phyloP scores from a whole-genome alignment of 2,797 vertebrate genomes.

The Hapalemur alaotrensis region DNA sequence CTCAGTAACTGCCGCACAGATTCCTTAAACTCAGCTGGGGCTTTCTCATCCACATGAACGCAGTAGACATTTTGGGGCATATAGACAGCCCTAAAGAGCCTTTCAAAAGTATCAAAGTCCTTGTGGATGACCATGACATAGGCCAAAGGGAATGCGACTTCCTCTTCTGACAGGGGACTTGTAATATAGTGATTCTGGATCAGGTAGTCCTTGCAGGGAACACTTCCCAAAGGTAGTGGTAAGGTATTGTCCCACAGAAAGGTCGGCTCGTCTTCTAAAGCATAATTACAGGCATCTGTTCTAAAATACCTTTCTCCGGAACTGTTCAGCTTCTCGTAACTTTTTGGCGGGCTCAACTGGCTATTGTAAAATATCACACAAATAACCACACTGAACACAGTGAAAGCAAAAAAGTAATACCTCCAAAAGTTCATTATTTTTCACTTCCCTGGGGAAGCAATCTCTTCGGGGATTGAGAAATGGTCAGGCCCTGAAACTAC shows the following conservation, averaged over 20 bases:
- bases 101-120: slow-evolving; percentile 79
- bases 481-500: not conserved
- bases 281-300: not conserved
- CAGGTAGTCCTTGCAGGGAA: slow-evolving; percentile 60
- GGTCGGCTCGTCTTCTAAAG: not conserved
- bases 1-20: slow-evolving; percentile 46
- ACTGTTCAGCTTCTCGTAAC: not conserved
- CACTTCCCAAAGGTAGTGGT: not conserved
- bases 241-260: not conserved
- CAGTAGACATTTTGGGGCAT: slow-evolving; percentile 83
- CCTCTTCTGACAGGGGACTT: slow-evolving; percentile 65
- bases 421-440: slow-evolving; percentile 71
- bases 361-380: slow-evolving; percentile 65
- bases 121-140: slow-evolving; percentile 80
- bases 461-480: not conserved
- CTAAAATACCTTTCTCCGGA: not conserved
- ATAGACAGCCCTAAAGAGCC: slow-evolving; percentile 79
- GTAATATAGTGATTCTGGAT: slow-evolving; percentile 70
- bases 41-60: slow-evolving; percentile 80
- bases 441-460: not conserved
- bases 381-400: slow-evolving; percentile 43
- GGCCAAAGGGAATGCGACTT: slow-evolving; percentile 78
- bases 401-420: slow-evolving; percentile 49
- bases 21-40: not conserved
- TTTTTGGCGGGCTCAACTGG: not conserved